Evolutionary conservation across 2,113 vertebrate genomes (phyloP), one percentile per base, ranked within the genome.

Genomic region (Gallinago paraguaiae): DNA sequence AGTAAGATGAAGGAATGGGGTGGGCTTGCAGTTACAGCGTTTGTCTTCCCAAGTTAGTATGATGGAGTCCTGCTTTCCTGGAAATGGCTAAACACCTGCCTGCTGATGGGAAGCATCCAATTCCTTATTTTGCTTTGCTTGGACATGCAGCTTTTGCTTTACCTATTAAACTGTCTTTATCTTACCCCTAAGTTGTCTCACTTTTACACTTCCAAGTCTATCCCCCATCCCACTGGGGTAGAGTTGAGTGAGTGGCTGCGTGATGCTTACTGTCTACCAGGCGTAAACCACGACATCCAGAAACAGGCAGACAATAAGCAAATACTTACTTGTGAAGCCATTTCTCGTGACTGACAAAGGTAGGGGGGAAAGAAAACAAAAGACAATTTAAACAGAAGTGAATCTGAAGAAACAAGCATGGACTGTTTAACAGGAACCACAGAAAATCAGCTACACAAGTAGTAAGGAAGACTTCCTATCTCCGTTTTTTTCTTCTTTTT

Each of bases 281-380:
- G 46, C 35, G 80, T 60, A 46, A 72, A 51, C 25, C 45, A 64
- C 3, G 2, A 91, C 54, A 77, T 69, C 33, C 87, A 86, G 76
- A 43, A 82, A 69, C 82, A 89, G 46, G 43, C 69, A 95, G 79
- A 96, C 95, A 95, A 87, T 60, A 60, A 93, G 74, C 48, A 76
- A 76, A 68, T 97, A 98, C 98, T 98, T 98, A 98, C 97, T 97
- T 98, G 98, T 67, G 98, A 98, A 96, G 97, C 92, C 92, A 89
- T 97, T 97, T 98, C 97, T 98, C 72, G 92, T 94, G 97, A 98
- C 98, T 98, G 97, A 98, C 93, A 97, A 82, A 56, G 17, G 61
- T 88, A 78, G 37, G 25, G 92, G 90, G 85, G 81, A 95, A 96
- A 97, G 86, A 97, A 93, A 63, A 98, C 65, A 97, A 91, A 96